Conservation (phyloP, 2,888 invertebrate species). For the Strigamia crassipes region DNA sequence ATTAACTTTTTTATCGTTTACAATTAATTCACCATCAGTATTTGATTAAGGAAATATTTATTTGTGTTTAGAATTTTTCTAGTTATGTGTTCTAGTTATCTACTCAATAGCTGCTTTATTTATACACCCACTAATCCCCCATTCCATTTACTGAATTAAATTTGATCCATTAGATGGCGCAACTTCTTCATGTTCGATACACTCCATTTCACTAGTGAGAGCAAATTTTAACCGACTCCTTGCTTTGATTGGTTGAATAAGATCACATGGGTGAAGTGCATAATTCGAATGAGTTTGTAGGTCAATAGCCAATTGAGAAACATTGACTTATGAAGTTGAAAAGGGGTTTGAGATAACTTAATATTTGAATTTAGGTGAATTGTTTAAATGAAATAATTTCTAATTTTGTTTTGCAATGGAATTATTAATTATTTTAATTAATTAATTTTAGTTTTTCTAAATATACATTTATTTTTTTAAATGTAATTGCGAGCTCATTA, state of each 20-base stretch:
- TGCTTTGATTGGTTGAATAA: background rate
- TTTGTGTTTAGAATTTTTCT: too few relatives aligned
- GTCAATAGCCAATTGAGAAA: constrained; percentile 35
- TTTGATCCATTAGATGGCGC: background rate
- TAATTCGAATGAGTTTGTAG: background rate
- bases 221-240: background rate
- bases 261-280: background rate
- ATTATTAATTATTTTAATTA: background rate
- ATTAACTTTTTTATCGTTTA: too few relatives aligned
- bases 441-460: background rate
- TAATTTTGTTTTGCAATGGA: too few relatives aligned
- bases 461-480: background rate
- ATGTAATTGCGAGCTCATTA: background rate
- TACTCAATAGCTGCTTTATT: too few relatives aligned
- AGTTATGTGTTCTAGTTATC: too few relatives aligned
- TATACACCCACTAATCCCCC: too few relatives aligned
- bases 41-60: too few relatives aligned
- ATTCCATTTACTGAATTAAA: background rate
- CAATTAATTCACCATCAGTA: too few relatives aligned
- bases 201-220: background rate
- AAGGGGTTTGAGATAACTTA: constrained; percentile 6
- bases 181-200: background rate
- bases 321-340: background rate
- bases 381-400: background rate
- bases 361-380: background rate